These are phyloP conservation scores for Dysmachus trigonus DNA, from an alignment of 2,888 invertebrate species.

Conservation along the genomic window DNA sequence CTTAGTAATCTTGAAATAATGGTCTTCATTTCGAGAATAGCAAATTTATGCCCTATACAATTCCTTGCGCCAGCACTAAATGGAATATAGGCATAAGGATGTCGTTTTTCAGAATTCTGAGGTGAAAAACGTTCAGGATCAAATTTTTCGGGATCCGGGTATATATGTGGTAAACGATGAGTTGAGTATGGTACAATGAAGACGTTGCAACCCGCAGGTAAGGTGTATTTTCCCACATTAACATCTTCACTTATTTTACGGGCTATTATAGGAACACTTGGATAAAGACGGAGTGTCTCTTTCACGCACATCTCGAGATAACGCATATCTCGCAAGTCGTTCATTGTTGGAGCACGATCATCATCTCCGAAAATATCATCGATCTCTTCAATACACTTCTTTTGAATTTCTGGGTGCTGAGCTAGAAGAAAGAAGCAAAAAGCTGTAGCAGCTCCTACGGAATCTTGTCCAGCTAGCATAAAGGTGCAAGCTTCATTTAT, in stretches of 20 bases:
- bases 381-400: conserved; percentile 65
- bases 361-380: conserved; percentile 63
- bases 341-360: conserved; percentile 65
- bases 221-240: conserved; percentile 63
- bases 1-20: conserved; percentile 67
- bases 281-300: conserved; percentile 69
- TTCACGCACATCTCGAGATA: conserved; percentile 77
- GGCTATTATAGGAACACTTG: conserved; percentile 63
- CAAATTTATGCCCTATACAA: conserved; percentile 69
- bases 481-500: conserved; percentile 71
- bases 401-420: conserved; percentile 66
- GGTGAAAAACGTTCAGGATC: conserved; percentile 69
- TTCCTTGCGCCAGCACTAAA: conserved; percentile 71
- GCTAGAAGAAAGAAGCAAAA: conserved; percentile 69
- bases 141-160: conserved; percentile 68
- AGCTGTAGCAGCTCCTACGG: conserved; percentile 69
- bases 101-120: conserved; percentile 65
- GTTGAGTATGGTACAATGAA: conserved; percentile 68
- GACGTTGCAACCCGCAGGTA: conserved; percentile 68
- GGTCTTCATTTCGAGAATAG: conserved; percentile 70
- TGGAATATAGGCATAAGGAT: conserved; percentile 69
- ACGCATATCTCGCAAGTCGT: conserved; percentile 71
- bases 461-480: conserved; percentile 73
- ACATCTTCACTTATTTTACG: conserved; percentile 62
- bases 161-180: conserved; percentile 68